Base-by-base conservation (phyloP, 2,888 invertebrate genomes). In the Laspeyria flexula region DNA sequence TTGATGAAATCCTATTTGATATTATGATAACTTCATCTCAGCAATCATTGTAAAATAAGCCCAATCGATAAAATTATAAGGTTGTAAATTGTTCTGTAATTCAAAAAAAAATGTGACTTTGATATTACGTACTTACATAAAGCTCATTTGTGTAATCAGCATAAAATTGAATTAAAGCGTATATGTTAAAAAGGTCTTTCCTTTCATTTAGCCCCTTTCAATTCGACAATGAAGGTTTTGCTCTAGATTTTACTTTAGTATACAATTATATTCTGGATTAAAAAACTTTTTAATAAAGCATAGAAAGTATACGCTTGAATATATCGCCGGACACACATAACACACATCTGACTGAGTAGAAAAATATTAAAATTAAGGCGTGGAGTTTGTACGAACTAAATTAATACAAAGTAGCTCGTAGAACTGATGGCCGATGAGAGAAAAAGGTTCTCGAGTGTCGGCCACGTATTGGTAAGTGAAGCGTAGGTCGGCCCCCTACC, bases 101-200 rank as follows among this genome's bases (percentile, higher is more conserved):
- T 86, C 82, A 60, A 71, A 64, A 83, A 25, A 83, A 70, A 53
- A 83, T 81, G 88, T 87, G 89, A 90, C 83, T 90, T 88, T 86
- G 79, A 85, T 85, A 89, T 87, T 83, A 86, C 79, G 74, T 79
- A 68, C 67, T 70, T 66, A 78, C 71, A 69, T 87, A 86, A 86
- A 77, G 86, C 87, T 88, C 89, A 86, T 86, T 79, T 83, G 86
- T 90, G 84, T 90, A 91, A 84, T 88, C 91, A 77, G 85, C 88
- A 81, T 86, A 77, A 79, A 56, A 86, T 85, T 83, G 79, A 83
- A 89, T 83, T 86, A 91, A 90, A 90, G 75, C 83, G 77, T 90
- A 85, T 81, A 88, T 90, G 89, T 90, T 90, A 85, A 71, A 70
- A 66, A 44, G 43, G 18, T 41, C 23, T 47, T 34, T 66, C 11